Evolutionary conservation across 2,888 invertebrate genomes (phyloP), one percentile per base, ranked within the genome.

Genomic region (Leptinotarsa rubiginosa): DNA sequence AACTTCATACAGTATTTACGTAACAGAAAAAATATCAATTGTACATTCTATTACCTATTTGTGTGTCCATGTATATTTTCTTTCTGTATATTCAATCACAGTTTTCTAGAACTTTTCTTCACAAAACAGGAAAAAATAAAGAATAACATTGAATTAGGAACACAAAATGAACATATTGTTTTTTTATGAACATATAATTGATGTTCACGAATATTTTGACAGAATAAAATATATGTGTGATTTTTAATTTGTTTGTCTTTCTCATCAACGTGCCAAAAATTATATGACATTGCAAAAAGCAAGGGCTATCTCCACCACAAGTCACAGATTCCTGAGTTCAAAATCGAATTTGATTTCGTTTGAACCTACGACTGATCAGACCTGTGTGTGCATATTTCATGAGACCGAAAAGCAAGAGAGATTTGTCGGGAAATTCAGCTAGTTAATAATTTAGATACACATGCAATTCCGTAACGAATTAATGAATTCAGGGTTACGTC

Each of bases 391-490:
- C 70, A 75, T 75, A 75, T 73, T 75, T 75, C 13, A 75, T 67
- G 68, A 73, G 65, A 70, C 70, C 70, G 50, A 73, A 75, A 75
- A 72, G 73, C 70, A 25, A 56, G 67, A 25, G 72, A 52, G 73
- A 65, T 70, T 75, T 67, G 70, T 56, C 67, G 56, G 74, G 64
- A 70, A 68, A 70, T 64, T 65, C 65, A 25, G 18, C 56, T 74
- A 12, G 18, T 74, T 54, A 71, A 74, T 74, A 71, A 74, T 74
- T 67, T 20, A 74, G 71, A 68, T 73, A 75, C 70, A 70, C 73
- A 73, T 75, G 68, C 73, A 70, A 70, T 75, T 75, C 70, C 73
- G 67, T 70, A 67, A 67, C 50, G 68, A 73, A 73, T 73, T 75
- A 68, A 68, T 66, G 73, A 56, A 56, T 56, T 56, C 20, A 13